Evolutionary conservation across 1,140 invertebrate species (phyloP).

Genomic region (Diorhabda elongata): DNA sequence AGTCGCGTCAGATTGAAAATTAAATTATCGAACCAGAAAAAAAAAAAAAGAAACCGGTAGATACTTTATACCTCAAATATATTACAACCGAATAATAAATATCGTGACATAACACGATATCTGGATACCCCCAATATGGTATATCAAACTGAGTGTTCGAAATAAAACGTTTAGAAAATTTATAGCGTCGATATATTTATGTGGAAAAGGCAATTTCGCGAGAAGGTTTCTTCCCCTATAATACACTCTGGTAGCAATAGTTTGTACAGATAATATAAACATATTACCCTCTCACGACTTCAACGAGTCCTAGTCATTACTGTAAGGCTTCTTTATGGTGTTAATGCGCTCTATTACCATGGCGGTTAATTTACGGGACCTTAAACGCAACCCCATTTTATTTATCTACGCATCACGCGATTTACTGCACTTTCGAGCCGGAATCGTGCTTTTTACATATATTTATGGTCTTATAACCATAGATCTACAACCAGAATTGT

Average conservation of each 20-base stretch:
- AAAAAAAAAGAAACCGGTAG: too few relatives aligned
- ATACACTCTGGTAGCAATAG: slow-evolving; percentile 40
- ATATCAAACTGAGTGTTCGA: slow-evolving; percentile 44
- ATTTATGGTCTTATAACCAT: too few relatives aligned
- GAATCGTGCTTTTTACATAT: too few relatives aligned
- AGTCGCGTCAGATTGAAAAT: too few relatives aligned
- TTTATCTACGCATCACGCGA: slow-evolving; percentile 23
- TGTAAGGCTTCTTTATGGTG: slow-evolving; percentile 49
- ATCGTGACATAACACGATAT: background rate
- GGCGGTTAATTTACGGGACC: slow-evolving; percentile 19
- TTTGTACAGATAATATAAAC: slow-evolving; percentile 48
- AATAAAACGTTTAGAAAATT: slow-evolving; percentile 46
- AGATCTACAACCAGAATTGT: too few relatives aligned
- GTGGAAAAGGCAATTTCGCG: slow-evolving; percentile 47
- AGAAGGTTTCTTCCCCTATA: slow-evolving; percentile 31
- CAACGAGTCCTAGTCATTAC: slow-evolving; percentile 47
- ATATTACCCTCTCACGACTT: slow-evolving; percentile 48
- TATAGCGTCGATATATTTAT: slow-evolving; percentile 48
- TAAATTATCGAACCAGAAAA: too few relatives aligned
- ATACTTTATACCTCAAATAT: too few relatives aligned
- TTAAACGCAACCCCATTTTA: slow-evolving; percentile 19
- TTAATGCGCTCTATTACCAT: slow-evolving; percentile 48
- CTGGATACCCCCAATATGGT: slow-evolving; percentile 37
- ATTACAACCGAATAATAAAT: too few relatives aligned
- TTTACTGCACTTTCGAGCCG: slow-evolving; percentile 6